phyloP scores from a whole-genome alignment of 30 jellyfish, hydroid and myxozoan species.

The Aurelia sp. region DNA sequence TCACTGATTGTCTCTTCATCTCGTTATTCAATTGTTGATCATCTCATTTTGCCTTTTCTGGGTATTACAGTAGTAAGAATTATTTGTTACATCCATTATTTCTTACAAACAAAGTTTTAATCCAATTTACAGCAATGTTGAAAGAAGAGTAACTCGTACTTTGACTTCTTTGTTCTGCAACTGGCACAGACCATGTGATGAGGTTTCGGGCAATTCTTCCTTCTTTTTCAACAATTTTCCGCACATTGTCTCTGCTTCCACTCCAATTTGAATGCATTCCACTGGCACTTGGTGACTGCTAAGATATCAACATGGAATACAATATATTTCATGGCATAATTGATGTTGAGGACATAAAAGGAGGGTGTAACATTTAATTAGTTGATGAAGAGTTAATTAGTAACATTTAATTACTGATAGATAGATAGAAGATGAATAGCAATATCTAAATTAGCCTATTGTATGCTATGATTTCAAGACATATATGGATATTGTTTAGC shows the following conservation, averaged over 20 bases:
- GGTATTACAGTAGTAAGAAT: background rate
- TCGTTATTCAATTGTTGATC: too few relatives aligned
- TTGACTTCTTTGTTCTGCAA: conserved; percentile 53
- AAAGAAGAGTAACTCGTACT: background rate
- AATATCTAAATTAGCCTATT: too few relatives aligned
- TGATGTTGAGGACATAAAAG: too few relatives aligned
- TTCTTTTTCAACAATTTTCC: conserved; percentile 93
- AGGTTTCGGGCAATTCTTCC: conserved; percentile 96
- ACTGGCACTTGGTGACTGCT: conserved; percentile 64
- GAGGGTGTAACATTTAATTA: too few relatives aligned
- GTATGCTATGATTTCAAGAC: too few relatives aligned
- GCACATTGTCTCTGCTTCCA: conserved; percentile 94
- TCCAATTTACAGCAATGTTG: background rate
- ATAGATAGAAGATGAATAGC: too few relatives aligned
- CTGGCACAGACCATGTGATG: conserved; percentile 97
- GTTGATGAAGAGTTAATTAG: too few relatives aligned
- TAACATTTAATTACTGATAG: too few relatives aligned
- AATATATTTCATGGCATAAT: background rate
- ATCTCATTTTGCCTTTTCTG: too few relatives aligned
- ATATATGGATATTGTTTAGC: too few relatives aligned
- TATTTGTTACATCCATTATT: background rate
- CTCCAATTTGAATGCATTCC: conserved; percentile 73
- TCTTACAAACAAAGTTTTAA: background rate
- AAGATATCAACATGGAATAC: background rate
- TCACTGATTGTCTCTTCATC: too few relatives aligned